Base-by-base conservation (phyloP, 2,113 vertebrate species). In the Hippocampus zosterae region DNA sequence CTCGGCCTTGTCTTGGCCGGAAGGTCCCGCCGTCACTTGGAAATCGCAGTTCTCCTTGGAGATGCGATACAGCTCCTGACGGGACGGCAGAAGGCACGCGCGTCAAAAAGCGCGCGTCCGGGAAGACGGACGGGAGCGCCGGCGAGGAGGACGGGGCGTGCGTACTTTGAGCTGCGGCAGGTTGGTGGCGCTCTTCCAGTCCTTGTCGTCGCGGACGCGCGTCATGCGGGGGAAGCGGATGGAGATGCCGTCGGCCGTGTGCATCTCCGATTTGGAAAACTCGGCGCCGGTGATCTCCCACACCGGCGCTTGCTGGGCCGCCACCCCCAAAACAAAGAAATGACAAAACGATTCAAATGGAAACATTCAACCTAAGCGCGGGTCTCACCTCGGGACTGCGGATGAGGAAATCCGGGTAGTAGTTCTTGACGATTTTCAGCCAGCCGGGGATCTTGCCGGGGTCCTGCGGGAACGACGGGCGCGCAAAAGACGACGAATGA, bases 241-340 rank as follows among this genome's bases (percentile, higher is more conserved):
- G 70, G 97, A 99, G 90, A 99, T 98, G 13, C 97, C 97, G 0
- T 98, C 95, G 0, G 97, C 97, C 0, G 97, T 98, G 88, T 99
- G 97, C 62, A 96, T 96, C 81, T 98, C 97, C 0, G 97, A 95
- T 77, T 91, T 94, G 10, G 97, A 99, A 81, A 98, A 99, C 81
- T 99, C 97, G 0, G 97, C 97, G 0, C 97, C 97, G 0, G 97
- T 99, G 78, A 99, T 99, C 89, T 99, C 97, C 97, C 97, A 99
- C 50, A 99, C 94, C 0, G 96, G 95, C 0, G 97, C 96, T 81
- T 88, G 91, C 97, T 99, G 83, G 41, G 29, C 10, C 62, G 12
- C 40, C 2, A 13, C 33, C 33, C 29, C n/a, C 55, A 23, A 63
- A 21, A 64, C 16, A 13, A 13, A 11, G 21, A 41, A 61, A 33